Base-by-base conservation (phyloP, 1,140 invertebrate genomes). In the Conus ventricosus region DNA sequence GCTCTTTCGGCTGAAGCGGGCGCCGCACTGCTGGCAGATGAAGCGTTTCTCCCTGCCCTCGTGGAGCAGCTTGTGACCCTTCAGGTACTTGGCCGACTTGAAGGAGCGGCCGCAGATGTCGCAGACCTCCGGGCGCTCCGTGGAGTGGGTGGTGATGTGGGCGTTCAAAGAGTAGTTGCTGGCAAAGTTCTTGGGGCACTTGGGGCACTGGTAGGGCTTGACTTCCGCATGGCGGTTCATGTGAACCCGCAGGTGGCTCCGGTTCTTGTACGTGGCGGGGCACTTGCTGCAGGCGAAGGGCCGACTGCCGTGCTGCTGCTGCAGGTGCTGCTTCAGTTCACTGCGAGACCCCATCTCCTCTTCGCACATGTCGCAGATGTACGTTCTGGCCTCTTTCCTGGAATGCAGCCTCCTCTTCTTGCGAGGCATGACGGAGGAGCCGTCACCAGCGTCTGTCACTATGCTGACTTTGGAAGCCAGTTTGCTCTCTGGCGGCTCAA, bases 221-320 rank as follows among this genome's bases (percentile, higher is more conserved):
- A 92, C 76, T 13, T 95, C 95, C 63, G 85, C 92, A 89, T 93
- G 92, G 93, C 81, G 76, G 25, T 20, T 23, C 25, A 39, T 76
- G 55, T 87, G 87, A 8, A 75, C 55, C 5, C 60, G 53, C 13
- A 87, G 76, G 76, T 53, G 91, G 92, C 97, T 97, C 94, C 96
- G 96, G 75, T 97, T 95, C 90, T 96, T 96, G 91, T 97, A 97
- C 85, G 95, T 94, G 6, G 95, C 96, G 96, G 97, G 97, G 94
- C 98, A 98, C 80, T 97, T 97, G 96, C 98, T 97, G 94, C 98
- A 98, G 55, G 96, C 97, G 92, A 98, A 98, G 23, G 98, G 98
- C 94, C 98, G 97, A 93, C 98, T 97, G 0, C 97, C 97, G 8
- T 97, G 97, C 91, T 96, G 97, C 92, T 98, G 91, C 15, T 88